Conservation (phyloP, 2,113 vertebrate genomes). For the Myodes glareolus region DNA sequence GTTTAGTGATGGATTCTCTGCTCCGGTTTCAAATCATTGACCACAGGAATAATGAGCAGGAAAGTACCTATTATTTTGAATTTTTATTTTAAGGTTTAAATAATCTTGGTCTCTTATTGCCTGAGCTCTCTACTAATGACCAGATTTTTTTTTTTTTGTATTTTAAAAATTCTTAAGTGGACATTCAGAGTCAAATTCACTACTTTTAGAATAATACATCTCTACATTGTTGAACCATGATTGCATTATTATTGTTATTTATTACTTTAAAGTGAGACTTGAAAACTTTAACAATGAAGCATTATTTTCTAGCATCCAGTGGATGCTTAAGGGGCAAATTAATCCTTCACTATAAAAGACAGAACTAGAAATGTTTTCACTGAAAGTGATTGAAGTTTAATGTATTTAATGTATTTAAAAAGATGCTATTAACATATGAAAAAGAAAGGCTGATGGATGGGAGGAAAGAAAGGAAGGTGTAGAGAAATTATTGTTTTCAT, state of each 20-base stretch:
- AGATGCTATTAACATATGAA: neutral
- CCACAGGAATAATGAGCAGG: neutral
- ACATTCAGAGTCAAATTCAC: neutral
- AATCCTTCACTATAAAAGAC: neutral
- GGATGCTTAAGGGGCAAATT: neutral
- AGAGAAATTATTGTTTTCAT: neutral
- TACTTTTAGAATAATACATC: neutral
- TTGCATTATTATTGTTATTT: neutral
- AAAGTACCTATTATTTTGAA: neutral
- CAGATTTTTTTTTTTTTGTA: neutral
- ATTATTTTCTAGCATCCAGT: neutral
- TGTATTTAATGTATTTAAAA: neutral
- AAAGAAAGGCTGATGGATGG: accelerated
- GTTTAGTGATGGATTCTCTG: neutral
- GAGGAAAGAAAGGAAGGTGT: neutral
- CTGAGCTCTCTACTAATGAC: neutral
- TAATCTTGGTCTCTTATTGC: neutral
- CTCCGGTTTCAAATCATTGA: neutral
- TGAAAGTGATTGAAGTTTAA: neutral
- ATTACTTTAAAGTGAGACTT: neutral
- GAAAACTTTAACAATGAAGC: neutral
- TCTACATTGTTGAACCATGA: neutral
- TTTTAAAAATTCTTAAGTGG: neutral
- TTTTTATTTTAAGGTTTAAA: constrained; percentile 12
- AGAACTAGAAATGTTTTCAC: neutral